These are phyloP conservation scores for Lithodes maja DNA, from an alignment of 2,888 invertebrate species.

Conservation along the genomic window DNA sequence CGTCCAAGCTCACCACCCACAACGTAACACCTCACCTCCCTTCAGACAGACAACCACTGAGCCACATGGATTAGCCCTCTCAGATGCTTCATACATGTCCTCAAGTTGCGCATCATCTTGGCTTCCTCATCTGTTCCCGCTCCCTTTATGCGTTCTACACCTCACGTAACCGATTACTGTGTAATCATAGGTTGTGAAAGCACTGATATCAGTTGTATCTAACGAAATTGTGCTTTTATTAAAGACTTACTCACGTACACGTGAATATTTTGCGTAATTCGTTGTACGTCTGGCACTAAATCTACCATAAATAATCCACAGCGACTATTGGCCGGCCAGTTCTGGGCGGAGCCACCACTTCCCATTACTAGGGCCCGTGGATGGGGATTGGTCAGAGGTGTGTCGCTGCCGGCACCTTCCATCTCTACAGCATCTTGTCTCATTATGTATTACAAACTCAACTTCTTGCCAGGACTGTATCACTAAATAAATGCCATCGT, in stretches of 20 bases:
- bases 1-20: neutral
- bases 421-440: constrained; percentile 31
- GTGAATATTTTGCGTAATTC: neutral
- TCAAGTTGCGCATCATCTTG: constrained; percentile 40
- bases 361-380: constrained; percentile 38
- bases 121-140: constrained; percentile 20
- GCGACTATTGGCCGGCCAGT: constrained; percentile 39
- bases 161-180: neutral
- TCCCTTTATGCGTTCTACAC: neutral
- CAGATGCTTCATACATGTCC: constrained; percentile 55
- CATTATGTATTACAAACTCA: constrained; percentile 52
- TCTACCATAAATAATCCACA: constrained; percentile 45
- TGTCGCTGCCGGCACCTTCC: constrained; percentile 47
- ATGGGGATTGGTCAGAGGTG: constrained; percentile 34
- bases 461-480: constrained; percentile 51
- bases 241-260: neutral
- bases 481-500: constrained; percentile 54
- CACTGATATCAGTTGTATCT: neutral
- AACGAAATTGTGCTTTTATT: neutral
- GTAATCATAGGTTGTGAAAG: neutral
- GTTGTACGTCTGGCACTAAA: constrained; percentile 52
- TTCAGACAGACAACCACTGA: constrained; percentile 40
- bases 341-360: constrained; percentile 38
- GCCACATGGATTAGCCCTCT: constrained; percentile 60
- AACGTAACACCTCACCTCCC: constrained; percentile 27